Percentiles rank a stretch among this genome's conserved stretches.
Evolutionary conservation across 2,113 vertebrate species (phyloP).

Genomic region (Sebastes fasciatus): DNA sequence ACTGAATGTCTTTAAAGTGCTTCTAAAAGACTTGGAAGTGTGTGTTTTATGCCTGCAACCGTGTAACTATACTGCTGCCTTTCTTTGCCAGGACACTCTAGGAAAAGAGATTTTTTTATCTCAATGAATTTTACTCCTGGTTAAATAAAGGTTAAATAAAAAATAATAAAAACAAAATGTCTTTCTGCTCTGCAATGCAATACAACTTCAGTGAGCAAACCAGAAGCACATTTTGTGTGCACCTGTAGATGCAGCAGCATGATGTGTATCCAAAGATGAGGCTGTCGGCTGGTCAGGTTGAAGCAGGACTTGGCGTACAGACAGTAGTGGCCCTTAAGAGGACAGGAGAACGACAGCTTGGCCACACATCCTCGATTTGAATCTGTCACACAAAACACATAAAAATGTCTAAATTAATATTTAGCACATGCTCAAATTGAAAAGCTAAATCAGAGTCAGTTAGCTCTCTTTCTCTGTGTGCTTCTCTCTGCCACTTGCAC

Average conservation of each 20-base stretch:
- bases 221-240: not conserved
- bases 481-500: not conserved
- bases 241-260: slow-evolving; percentile 97
- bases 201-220: not conserved
- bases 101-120: too few species aligned
- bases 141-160: too few species aligned
- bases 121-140: too few species aligned
- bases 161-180: not conserved
- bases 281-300: slow-evolving; percentile 89
- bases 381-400: slow-evolving; percentile 78
- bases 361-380: slow-evolving; percentile 87
- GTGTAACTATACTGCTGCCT: too few species aligned
- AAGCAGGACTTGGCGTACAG: slow-evolving; percentile 95
- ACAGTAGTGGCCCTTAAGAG: slow-evolving; percentile 94
- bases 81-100: too few species aligned
- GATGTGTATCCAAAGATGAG: slow-evolving; percentile 94
- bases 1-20: too few species aligned
- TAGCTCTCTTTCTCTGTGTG: not conserved
- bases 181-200: not conserved
- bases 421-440: not conserved
- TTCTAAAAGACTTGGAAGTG: too few species aligned
- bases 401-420: not conserved
- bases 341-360: slow-evolving; percentile 93
- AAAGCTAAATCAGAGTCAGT: not conserved
- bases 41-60: too few species aligned